Base-by-base conservation (phyloP, 2,113 vertebrate species). In the Chaenocephalus aceratus region DNA sequence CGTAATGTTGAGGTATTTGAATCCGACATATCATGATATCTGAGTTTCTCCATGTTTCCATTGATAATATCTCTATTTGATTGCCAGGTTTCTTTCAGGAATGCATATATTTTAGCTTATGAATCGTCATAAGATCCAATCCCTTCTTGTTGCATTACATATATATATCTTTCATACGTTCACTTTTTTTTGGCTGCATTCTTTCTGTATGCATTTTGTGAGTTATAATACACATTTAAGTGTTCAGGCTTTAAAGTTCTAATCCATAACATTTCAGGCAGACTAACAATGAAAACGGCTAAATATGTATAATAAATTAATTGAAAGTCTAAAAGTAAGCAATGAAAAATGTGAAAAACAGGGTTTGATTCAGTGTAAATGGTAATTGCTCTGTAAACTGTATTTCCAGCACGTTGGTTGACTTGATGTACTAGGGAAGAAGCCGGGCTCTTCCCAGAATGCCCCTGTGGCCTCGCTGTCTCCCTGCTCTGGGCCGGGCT, bases 401-500 rank as follows among this genome's bases (percentile, higher is more conserved):
- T 41, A 52, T 57, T 56, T 48, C 14, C n/a, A 1, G 56, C 73
- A 2, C 18, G 44, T 49, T 34, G 41, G 16, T 49, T 6, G 34
- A 72, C 45, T 48, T 18, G 8, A 45, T 66, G 51, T 49, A 15
- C 61, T 74, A 30, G 1, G 59, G 44, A 81, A 79, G 68, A 70
- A 41, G 36, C 60, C 8, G 4, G 67, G 64, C 66, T 72, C 80
- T 75, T 86, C 76, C 76, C 74, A 64, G 21, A 66, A 79, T 79
- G 79, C 69, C 85, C 65, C 67, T 60, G 75, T 77, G 77, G 66
- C 77, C 72, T 66, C 30, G 1, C 36, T 65, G 59, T 84, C 76
- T 76, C 76, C 56, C 78, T 60, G 82, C 77, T 58, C 80, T 69
- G 84, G 84, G 83, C 30, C 54, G 41, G 48, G 36, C 83, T 92